phyloP scores from a whole-genome alignment of 2,888 invertebrate species.

The Cactoblastis cactorum region DNA sequence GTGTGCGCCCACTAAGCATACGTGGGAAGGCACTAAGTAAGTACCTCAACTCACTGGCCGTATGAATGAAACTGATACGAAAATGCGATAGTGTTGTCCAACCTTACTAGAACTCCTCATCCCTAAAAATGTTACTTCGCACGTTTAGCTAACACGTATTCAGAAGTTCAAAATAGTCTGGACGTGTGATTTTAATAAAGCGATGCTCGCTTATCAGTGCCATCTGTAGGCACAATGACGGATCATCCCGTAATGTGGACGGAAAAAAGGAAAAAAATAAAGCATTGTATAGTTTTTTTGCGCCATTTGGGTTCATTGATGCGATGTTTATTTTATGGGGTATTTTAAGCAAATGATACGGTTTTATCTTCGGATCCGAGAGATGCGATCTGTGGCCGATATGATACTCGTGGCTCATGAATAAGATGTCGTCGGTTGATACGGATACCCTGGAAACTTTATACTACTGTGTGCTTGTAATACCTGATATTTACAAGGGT shows the following conservation, averaged over 20 bases:
- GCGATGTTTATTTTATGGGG: slow-evolving; percentile 71
- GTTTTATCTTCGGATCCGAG: slow-evolving; percentile 63
- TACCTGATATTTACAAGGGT: not conserved
- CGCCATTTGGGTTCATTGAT: slow-evolving; percentile 65
- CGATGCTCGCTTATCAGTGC: slow-evolving; percentile 69
- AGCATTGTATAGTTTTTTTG: slow-evolving; percentile 56
- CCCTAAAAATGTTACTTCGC: slow-evolving; percentile 19
- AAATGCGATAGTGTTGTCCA: slow-evolving; percentile 57
- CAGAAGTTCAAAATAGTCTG: slow-evolving; percentile 38
- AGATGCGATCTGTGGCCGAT: slow-evolving; percentile 26
- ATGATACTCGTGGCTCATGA: slow-evolving; percentile 28
- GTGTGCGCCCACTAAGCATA: slow-evolving; percentile 53
- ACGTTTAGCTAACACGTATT: slow-evolving; percentile 14
- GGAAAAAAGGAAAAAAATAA: slow-evolving; percentile 48
- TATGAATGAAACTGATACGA: slow-evolving; percentile 62
- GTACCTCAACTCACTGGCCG: slow-evolving; percentile 60
- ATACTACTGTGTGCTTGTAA: slow-evolving; percentile 10
- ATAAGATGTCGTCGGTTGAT: slow-evolving; percentile 8
- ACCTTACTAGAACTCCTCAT: slow-evolving; percentile 36
- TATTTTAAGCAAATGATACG: slow-evolving; percentile 78
- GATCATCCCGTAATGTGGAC: slow-evolving; percentile 75
- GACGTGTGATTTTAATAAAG: slow-evolving; percentile 65
- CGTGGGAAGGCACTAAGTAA: slow-evolving; percentile 75
- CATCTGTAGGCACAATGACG: slow-evolving; percentile 72
- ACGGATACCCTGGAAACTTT: slow-evolving; percentile 8